Evolutionary conservation across 1,140 invertebrate species (phyloP).

Genomic region (Meloidogyne chitwoodi): DNA sequence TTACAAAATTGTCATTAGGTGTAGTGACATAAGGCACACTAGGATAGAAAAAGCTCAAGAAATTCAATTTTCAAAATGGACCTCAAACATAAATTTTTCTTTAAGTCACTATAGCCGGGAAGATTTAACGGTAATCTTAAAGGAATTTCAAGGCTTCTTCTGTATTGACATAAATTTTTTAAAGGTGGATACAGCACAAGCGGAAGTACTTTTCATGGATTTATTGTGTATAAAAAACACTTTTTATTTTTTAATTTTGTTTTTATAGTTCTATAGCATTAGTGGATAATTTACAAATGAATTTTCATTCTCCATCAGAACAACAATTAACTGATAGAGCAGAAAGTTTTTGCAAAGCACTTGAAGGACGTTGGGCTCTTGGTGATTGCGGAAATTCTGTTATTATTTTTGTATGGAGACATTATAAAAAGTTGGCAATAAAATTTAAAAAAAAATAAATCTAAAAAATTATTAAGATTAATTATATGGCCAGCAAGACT

Average conservation of each 20-base stretch:
- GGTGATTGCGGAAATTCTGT: slow-evolving; percentile 60
- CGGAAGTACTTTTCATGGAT: slow-evolving; percentile 50
- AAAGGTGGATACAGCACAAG: slow-evolving; percentile 8
- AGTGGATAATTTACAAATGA: slow-evolving; percentile 59
- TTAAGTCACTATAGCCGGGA: too few relatives aligned
- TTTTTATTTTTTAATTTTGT: neutral
- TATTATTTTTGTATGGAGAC: slow-evolving; percentile 58
- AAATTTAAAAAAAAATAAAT: neutral
- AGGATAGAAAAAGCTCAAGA: too few relatives aligned
- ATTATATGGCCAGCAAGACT: slow-evolving; percentile 59
- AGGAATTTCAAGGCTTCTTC: too few relatives aligned
- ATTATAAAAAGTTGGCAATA: slow-evolving; percentile 52
- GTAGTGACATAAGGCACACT: too few relatives aligned
- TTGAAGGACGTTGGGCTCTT: slow-evolving; percentile 58
- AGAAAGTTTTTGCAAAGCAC: slow-evolving; percentile 51
- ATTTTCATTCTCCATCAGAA: slow-evolving; percentile 58
- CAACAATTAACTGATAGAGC: slow-evolving; percentile 59
- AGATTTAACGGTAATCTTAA: too few relatives aligned
- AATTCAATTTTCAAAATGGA: too few relatives aligned
- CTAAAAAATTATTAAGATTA: slow-evolving; percentile 39
- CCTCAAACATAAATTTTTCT: too few relatives aligned
- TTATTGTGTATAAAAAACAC: slow-evolving; percentile 46
- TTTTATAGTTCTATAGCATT: slow-evolving; percentile 43
- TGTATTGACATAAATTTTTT: too few relatives aligned
- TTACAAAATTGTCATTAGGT: too few relatives aligned